Evolutionary conservation across 2,797 vertebrate genomes (phyloP).

Genomic region (Alca torda): DNA sequence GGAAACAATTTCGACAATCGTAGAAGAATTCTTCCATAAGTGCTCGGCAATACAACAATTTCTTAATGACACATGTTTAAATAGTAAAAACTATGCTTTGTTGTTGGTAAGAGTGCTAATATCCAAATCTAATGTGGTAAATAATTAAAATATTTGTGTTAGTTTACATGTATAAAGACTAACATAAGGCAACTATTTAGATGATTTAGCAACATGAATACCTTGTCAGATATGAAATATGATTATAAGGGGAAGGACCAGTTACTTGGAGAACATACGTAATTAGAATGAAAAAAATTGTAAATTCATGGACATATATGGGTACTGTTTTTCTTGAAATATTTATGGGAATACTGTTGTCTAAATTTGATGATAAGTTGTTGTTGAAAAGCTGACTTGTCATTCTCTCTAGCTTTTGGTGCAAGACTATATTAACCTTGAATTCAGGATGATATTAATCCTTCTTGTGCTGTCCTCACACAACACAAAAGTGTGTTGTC

Average conservation of each 20-base stretch:
- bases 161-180: background rate
- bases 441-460: slow-evolving; percentile 39
- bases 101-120: background rate
- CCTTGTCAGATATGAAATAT: slow-evolving; percentile 51
- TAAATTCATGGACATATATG: slow-evolving; percentile 47
- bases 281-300: slow-evolving; percentile 8
- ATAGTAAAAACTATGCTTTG: background rate
- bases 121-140: background rate
- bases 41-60: background rate
- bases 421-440: slow-evolving; percentile 61
- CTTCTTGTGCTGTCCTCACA: slow-evolving; percentile 23
- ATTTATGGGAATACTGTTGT: slow-evolving; percentile 64
- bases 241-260: slow-evolving; percentile 8
- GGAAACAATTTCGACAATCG: background rate
- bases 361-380: slow-evolving; percentile 56
- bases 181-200: background rate
- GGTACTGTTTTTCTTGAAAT: slow-evolving; percentile 40
- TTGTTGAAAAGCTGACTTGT: slow-evolving; percentile 56
- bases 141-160: background rate
- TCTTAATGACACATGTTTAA: background rate
- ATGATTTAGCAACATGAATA: slow-evolving; percentile 24
- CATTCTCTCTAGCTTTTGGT: slow-evolving; percentile 31
- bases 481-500: slow-evolving; percentile 8
- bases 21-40: background rate
- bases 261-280: slow-evolving; percentile 20